Evolutionary conservation across 2,888 invertebrate genomes (phyloP).

Genomic region (Autographa pulchrina): DNA sequence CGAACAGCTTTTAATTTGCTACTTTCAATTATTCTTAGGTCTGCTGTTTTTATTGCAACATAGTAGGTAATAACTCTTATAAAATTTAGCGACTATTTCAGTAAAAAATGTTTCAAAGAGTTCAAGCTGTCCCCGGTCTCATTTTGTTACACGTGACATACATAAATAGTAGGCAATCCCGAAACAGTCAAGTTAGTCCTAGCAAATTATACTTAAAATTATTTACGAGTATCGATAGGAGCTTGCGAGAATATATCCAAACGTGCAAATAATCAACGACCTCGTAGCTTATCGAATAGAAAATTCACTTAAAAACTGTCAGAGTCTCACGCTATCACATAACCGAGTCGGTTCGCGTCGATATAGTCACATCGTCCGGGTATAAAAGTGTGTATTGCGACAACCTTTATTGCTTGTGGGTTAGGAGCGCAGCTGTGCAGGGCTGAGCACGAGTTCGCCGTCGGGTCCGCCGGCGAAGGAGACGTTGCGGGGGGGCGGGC

Average conservation of each 20-base stretch:
- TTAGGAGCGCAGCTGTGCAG: constrained; percentile 90
- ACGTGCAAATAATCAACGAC: constrained; percentile 83
- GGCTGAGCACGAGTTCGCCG: constrained; percentile 91
- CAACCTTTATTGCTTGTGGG: constrained; percentile 80
- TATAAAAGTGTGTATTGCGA: constrained; percentile 72
- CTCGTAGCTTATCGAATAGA: constrained; percentile 74
- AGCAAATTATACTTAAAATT: constrained; percentile 74
- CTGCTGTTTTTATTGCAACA: neutral
- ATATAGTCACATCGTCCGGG: constrained; percentile 73
- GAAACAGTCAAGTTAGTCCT: constrained; percentile 65
- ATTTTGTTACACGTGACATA: constrained; percentile 54
- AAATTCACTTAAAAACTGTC: constrained; percentile 74
- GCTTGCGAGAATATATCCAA: constrained; percentile 80
- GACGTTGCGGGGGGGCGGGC: constrained; percentile 84
- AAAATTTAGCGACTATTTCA: neutral
- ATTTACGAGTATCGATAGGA: constrained; percentile 73
- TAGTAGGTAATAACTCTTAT: neutral
- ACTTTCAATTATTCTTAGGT: neutral
- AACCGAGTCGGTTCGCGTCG: constrained; percentile 65
- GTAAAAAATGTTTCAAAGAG: neutral
- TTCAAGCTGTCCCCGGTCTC: neutral
- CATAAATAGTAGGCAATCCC: constrained; percentile 54
- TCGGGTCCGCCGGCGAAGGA: constrained; percentile 86
- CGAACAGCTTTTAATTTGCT: neutral
- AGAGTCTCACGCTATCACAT: constrained; percentile 77